phyloP scores from a whole-genome alignment of 2,797 vertebrate genomes.

The Phrynocephalus forsythii region DNA sequence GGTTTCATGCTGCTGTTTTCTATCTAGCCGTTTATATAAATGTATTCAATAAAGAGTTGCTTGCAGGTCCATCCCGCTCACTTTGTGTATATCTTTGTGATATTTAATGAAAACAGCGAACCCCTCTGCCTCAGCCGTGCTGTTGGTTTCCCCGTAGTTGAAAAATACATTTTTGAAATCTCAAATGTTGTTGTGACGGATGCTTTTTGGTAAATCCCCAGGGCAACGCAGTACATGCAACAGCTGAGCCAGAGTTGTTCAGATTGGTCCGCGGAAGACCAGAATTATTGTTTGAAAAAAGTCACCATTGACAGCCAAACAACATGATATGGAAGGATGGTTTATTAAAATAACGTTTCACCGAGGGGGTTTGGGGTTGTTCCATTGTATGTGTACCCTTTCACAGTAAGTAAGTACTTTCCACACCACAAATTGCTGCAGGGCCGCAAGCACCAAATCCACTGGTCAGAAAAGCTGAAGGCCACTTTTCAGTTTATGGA shows the following conservation, averaged over 20 bases:
- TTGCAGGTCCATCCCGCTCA: constrained; percentile 48
- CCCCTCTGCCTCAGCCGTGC: not conserved
- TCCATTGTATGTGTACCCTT: no score
- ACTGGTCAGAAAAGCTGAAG: constrained; percentile 79
- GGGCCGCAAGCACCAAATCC: not conserved
- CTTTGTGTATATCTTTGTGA: constrained; percentile 2
- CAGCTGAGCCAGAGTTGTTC: not conserved
- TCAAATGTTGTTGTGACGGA: not conserved
- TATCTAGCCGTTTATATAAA: constrained; percentile 29
- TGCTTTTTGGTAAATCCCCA: not conserved
- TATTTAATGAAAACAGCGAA: not conserved
- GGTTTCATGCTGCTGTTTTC: constrained; percentile 65
- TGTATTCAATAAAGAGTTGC: constrained; percentile 39
- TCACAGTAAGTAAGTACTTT: not conserved
- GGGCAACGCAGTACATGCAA: not conserved
- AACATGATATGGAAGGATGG: not conserved
- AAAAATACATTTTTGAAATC: no score
- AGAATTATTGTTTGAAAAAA: not conserved
- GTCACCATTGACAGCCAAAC: not conserved
- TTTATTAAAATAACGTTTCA: not conserved
- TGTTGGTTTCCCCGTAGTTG: not conserved
- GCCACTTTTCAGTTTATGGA: constrained; percentile 80
- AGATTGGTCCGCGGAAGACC: not conserved
- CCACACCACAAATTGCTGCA: not conserved
- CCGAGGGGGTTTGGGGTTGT: no score